Base-by-base conservation (phyloP, 1,140 invertebrate species). In the Scylla paramamosain region DNA sequence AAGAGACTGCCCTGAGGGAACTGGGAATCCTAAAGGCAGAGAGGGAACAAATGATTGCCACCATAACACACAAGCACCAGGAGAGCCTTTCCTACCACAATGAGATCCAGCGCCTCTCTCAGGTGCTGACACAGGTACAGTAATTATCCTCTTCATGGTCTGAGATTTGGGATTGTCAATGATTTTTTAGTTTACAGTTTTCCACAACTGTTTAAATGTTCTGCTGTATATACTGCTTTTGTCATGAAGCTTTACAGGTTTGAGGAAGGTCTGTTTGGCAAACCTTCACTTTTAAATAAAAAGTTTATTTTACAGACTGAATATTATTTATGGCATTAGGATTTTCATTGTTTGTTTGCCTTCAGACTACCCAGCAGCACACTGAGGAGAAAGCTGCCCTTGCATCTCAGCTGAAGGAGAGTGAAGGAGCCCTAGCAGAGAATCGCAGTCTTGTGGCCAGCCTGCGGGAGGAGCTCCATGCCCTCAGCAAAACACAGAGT, bases 31-130 rank as follows among this genome's bases (percentile, higher is more conserved):
- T 97, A 32, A 97, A 97, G 96, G 96, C 91, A 3, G 98, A 99
- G 96, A 98, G 98, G 96, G 98, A 98, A 83, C 98, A 98, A 97
- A 97, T 99, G n/a, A 98, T 98, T 45, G 97, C 97, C 91, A 97
- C 98, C 8, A 97, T 99, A 0, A 98, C 98, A 96, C 97, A 98
- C 86, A 99, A 99, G 97, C 98, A 99, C 96, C 97, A 98, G 93
- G 98, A 99, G 97, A 98, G 98, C 96, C 96, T 98, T 1, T 97
- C 98, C 87, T 99, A 99, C 97, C 98, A 99, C 96, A 97, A 97
- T 4, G 98, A 99, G 97, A 98, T 99, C 92, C 98, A 99, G 96
- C 97, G 98, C 67, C 96, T 99, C n/a, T 98, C 97, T 29, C 96
- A 96, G 10, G 95, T 96, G 4, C 95, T 97, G 0, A 84, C 28